Evolutionary conservation across 2,113 vertebrate genomes (phyloP).

Genomic region (Osmerus eperlanus): DNA sequence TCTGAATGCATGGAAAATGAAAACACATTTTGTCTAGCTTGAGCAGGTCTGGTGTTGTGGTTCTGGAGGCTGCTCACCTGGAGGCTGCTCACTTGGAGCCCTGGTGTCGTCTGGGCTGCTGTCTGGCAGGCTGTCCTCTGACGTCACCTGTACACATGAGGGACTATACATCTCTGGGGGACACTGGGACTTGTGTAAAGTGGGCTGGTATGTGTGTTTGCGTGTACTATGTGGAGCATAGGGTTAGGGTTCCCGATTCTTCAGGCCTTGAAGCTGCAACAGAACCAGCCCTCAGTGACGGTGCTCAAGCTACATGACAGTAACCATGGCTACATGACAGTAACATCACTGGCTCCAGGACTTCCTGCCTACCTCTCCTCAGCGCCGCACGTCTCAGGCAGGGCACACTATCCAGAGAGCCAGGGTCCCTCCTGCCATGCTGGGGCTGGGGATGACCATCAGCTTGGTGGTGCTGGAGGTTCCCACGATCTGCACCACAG

Average conservation of each 20-base stretch:
- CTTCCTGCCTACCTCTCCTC: background rate
- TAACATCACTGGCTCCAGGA: background rate
- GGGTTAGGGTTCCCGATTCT: too few relatives aligned
- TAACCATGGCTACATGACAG: too few relatives aligned
- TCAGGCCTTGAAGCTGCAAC: too few relatives aligned
- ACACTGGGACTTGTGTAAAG: background rate
- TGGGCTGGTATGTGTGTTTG: too few relatives aligned
- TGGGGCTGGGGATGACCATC: conserved; percentile 36
- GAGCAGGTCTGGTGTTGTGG: too few relatives aligned
- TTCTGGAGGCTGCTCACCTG: too few relatives aligned
- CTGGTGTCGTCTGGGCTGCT: conserved; percentile 4
- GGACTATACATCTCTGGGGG: background rate
- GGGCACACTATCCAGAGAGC: background rate
- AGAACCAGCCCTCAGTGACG: too few relatives aligned
- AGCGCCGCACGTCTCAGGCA: background rate
- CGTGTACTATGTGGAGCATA: too few relatives aligned
- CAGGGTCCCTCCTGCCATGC: background rate
- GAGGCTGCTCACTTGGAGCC: too few relatives aligned
- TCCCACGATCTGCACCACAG: conserved; percentile 48
- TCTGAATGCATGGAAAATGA: too few relatives aligned
- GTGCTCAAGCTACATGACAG: too few relatives aligned
- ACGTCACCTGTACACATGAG: background rate
- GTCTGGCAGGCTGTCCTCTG: conserved; percentile 12
- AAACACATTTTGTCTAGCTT: too few relatives aligned
- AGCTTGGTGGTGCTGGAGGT: conserved; percentile 54